Evolutionary conservation across 1,140 invertebrate genomes (phyloP).

Genomic region (Megalopta genalis): DNA sequence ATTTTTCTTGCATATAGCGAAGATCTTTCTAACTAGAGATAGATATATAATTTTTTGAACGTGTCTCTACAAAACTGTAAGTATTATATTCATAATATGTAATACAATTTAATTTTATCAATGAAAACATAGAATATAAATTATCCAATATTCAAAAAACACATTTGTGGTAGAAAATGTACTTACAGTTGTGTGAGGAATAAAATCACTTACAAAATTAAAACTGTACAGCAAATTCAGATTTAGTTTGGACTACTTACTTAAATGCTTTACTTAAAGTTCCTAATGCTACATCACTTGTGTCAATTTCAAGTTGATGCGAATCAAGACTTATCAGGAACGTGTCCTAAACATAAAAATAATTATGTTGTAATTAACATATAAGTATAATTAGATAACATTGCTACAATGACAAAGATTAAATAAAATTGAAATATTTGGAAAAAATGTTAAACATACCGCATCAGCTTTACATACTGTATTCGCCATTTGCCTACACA

Average conservation of each 20-base stretch:
- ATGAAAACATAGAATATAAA: not conserved
- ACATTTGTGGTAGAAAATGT: no score
- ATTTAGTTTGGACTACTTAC: slow-evolving; percentile 74
- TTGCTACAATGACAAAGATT: not conserved
- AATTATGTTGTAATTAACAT: slow-evolving; percentile 17
- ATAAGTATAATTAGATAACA: not conserved
- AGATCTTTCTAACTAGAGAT: not conserved
- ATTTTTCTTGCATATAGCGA: not conserved
- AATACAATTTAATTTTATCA: not conserved
- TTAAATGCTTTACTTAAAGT: slow-evolving; percentile 92
- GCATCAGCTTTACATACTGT: slow-evolving; percentile 91
- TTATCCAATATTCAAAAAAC: no score
- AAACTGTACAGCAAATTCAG: slow-evolving; percentile 8
- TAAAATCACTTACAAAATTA: slow-evolving; percentile 22
- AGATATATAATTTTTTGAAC: not conserved
- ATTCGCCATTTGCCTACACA: slow-evolving; percentile 94
- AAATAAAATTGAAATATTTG: not conserved
- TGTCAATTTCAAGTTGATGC: slow-evolving; percentile 90
- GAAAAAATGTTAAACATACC: slow-evolving; percentile 79
- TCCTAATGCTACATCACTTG: slow-evolving; percentile 89
- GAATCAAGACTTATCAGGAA: slow-evolving; percentile 88
- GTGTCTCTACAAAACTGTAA: slow-evolving; percentile 34
- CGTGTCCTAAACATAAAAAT: slow-evolving; percentile 84
- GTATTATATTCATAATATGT: not conserved
- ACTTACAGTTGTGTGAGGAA: slow-evolving; percentile 35